Conservation (phyloP, 1,140 invertebrate genomes). For the Drosophila obscura region DNA sequence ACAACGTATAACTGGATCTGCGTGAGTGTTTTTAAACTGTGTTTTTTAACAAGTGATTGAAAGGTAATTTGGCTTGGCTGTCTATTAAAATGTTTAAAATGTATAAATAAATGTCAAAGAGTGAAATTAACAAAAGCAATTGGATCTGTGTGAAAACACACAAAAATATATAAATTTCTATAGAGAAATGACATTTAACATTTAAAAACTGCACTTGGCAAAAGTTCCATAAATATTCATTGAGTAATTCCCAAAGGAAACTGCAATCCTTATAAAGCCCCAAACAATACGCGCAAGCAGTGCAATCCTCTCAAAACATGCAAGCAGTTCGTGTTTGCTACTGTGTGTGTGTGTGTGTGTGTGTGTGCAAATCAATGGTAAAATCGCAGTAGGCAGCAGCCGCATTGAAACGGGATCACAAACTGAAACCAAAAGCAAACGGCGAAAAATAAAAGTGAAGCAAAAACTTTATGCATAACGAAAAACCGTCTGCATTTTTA, state of each 20-base stretch:
- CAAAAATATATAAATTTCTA: not conserved
- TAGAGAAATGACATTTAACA: too few species aligned
- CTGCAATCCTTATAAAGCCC: too few species aligned
- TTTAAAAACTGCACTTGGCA: not conserved
- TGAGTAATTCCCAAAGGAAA: too few species aligned
- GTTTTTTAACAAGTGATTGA: conserved; percentile 65
- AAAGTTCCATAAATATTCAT: too few species aligned
- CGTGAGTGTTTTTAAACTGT: conserved; percentile 29
- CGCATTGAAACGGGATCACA: conserved; percentile 1
- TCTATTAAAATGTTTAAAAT: not conserved
- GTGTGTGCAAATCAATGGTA: too few species aligned
- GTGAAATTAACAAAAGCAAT: not conserved
- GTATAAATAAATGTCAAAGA: conserved; percentile 4
- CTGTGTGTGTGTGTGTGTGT: too few species aligned
- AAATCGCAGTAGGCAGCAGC: too few species aligned
- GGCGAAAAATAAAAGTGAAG: conserved; percentile 29
- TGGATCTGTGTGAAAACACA: too few species aligned
- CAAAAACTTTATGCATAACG: conserved; percentile 62
- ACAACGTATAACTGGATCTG: conserved; percentile 16
- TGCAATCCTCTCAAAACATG: too few species aligned
- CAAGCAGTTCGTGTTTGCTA: too few species aligned
- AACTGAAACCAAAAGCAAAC: conserved; percentile 24
- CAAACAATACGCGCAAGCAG: too few species aligned
- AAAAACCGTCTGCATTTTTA: conserved; percentile 71
- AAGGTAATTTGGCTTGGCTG: conserved; percentile 59